phyloP scores from a whole-genome alignment of 2,888 invertebrate genomes.

The Oithona nana region DNA sequence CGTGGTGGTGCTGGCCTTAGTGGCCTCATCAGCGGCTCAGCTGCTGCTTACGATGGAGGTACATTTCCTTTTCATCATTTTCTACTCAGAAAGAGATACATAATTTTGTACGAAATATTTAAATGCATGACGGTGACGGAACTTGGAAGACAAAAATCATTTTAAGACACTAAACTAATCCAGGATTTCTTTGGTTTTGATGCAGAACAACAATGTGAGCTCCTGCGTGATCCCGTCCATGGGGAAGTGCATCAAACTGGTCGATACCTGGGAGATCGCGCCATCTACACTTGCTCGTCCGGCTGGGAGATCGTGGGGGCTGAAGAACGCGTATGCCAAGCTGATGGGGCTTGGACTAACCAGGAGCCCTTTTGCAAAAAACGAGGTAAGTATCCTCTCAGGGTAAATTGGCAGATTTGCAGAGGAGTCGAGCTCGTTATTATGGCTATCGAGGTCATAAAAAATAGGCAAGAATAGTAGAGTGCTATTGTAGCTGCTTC shows the following conservation, averaged over 20 bases:
- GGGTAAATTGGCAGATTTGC: not conserved
- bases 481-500: too few relatives aligned
- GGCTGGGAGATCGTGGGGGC: conserved; percentile 73
- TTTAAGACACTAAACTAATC: too few relatives aligned
- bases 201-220: conserved; percentile 15
- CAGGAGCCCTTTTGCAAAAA: conserved; percentile 25
- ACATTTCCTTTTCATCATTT: not conserved
- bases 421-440: too few relatives aligned
- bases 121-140: too few relatives aligned
- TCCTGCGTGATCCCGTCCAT: conserved; percentile 31
- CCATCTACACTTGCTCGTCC: conserved; percentile 65
- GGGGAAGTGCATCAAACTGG: conserved; percentile 58
- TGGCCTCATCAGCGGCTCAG: not conserved
- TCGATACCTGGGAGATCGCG: conserved; percentile 58
- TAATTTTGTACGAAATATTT: not conserved
- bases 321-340: conserved; percentile 66
- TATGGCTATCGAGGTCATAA: not conserved
- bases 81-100: not conserved
- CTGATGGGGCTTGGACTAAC: conserved; percentile 51
- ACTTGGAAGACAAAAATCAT: too few relatives aligned
- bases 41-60: conserved; percentile 12
- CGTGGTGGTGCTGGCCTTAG: conserved; percentile 4
- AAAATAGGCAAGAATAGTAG: not conserved
- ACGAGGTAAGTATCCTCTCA: conserved; percentile 19
- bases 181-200: not conserved